phyloP scores from a whole-genome alignment of 2,797 vertebrate genomes.

The Delichon dasypus region DNA sequence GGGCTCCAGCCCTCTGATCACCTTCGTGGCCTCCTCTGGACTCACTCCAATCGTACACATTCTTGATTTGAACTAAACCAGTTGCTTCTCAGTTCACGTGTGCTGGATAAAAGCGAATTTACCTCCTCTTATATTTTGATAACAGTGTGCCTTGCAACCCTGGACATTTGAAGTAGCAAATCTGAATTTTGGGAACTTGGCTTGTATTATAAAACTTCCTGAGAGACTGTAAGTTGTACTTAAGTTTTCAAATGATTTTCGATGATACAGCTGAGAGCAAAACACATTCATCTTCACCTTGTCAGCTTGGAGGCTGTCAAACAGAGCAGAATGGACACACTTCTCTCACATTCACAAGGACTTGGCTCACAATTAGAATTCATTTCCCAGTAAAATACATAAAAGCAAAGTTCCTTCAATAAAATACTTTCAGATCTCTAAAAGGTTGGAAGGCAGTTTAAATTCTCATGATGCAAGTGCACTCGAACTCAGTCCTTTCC shows the following conservation, averaged over 20 bases:
- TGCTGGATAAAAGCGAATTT: not conserved
- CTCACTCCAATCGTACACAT: not conserved
- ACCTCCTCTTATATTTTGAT: not conserved
- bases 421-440: conserved; percentile 13
- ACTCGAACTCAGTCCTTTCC: not conserved
- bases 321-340: not conserved
- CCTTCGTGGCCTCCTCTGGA: not conserved
- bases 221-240: not conserved
- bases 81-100: not conserved
- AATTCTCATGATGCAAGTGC: conserved; percentile 10
- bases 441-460: conserved; percentile 35
- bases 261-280: not conserved
- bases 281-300: not conserved
- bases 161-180: not conserved
- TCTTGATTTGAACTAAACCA: not conserved
- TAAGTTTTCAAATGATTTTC: not conserved
- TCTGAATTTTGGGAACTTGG: not conserved
- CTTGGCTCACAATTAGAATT: conserved; percentile 5
- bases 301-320: not conserved
- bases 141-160: not conserved
- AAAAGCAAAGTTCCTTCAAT: conserved; percentile 23
- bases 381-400: not conserved
- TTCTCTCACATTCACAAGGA: not conserved
- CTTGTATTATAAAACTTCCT: not conserved
- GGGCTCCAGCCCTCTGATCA: not conserved